phyloP scores from a whole-genome alignment of 2,113 vertebrate genomes.

The Eira barbara region DNA sequence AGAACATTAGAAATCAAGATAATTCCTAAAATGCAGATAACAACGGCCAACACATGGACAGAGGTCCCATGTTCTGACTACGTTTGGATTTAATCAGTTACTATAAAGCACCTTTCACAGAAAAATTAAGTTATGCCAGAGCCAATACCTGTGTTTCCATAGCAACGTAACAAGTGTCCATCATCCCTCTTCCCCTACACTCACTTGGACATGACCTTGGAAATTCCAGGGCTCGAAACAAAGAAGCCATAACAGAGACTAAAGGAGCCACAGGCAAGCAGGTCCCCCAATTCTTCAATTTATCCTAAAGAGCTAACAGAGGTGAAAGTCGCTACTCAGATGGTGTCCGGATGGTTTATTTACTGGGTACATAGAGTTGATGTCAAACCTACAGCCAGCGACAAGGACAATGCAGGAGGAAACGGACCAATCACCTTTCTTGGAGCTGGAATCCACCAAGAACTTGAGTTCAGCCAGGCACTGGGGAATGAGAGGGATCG shows the following conservation, averaged over 20 bases:
- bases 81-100: neutral
- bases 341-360: neutral
- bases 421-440: neutral
- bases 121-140: neutral
- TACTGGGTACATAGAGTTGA: neutral
- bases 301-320: neutral
- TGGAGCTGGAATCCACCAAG: neutral
- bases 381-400: neutral
- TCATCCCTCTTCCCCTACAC: neutral
- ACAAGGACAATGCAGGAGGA: neutral
- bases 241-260: neutral
- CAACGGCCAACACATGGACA: neutral
- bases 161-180: neutral
- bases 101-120: neutral
- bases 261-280: neutral
- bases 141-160: neutral
- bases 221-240: conserved; percentile 11
- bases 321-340: neutral
- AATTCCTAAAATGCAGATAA: neutral
- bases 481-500: neutral
- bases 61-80: neutral
- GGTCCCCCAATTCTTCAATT: neutral
- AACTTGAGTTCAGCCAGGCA: neutral
- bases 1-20: neutral
- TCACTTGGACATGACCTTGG: neutral